Conservation (phyloP, 2,888 invertebrate genomes). For the Harpalus rubripes region DNA sequence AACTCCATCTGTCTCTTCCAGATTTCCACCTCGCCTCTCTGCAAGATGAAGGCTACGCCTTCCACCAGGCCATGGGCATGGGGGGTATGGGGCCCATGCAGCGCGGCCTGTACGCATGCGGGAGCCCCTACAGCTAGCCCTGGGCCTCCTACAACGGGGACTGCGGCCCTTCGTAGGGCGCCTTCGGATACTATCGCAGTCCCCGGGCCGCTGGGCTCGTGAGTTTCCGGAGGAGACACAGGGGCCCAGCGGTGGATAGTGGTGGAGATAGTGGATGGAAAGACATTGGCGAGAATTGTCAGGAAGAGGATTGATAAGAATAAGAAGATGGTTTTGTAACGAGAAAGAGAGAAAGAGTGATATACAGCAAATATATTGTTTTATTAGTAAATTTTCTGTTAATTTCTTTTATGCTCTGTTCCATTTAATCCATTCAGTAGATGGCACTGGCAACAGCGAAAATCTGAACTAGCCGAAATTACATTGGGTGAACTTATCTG, state of each 20-base stretch:
- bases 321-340: no score
- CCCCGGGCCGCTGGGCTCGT: conserved; percentile 76
- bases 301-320: background rate
- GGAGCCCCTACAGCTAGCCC: conserved; percentile 79
- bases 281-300: background rate
- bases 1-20: conserved; percentile 72
- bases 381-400: no score
- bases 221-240: conserved; percentile 67
- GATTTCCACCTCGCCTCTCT: conserved; percentile 79
- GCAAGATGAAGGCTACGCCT: conserved; percentile 79
- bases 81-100: conserved; percentile 79
- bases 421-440: no score
- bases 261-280: background rate
- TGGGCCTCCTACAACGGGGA: conserved; percentile 79
- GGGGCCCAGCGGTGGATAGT: conserved; percentile 26
- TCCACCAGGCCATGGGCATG: conserved; percentile 79
- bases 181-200: conserved; percentile 76
- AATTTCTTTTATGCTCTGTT: no score
- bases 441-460: no score
- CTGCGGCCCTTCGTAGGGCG: conserved; percentile 77
- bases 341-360: no score
- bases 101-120: conserved; percentile 78
- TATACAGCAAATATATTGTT: no score
- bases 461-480: no score
- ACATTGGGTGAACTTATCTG: no score